These are phyloP conservation scores for Drosophila differens DNA, from an alignment of 2,888 invertebrate genomes.

Conservation along the genomic window DNA sequence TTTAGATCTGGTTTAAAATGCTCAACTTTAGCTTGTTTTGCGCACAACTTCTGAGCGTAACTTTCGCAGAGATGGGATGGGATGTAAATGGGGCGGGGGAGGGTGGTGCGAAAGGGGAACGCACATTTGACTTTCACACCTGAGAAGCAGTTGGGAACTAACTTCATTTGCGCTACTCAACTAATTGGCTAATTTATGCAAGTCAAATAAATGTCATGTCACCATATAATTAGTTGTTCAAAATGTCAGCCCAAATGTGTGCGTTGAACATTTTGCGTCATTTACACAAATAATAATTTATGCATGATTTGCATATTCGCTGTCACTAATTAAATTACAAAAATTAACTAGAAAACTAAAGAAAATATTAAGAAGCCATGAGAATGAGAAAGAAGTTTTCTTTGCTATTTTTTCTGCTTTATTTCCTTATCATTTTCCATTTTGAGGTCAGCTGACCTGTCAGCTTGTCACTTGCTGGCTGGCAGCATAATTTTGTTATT, in stretches of 20 bases:
- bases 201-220: conserved; percentile 80
- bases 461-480: conserved; percentile 53
- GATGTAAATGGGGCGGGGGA: too few species aligned
- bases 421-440: neutral
- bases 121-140: conserved; percentile 52
- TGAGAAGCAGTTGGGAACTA: conserved; percentile 36
- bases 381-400: neutral
- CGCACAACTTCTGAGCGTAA: conserved; percentile 3
- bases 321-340: conserved; percentile 42
- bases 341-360: conserved; percentile 16
- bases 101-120: neutral
- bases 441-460: conserved; percentile 42
- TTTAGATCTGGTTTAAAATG: conserved; percentile 13
- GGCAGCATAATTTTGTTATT: conserved; percentile 75
- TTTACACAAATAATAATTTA: conserved; percentile 36
- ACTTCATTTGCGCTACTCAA: conserved; percentile 72
- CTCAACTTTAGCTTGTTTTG: conserved; percentile 24
- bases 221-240: conserved; percentile 75
- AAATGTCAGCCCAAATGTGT: conserved; percentile 38
- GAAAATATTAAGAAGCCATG: neutral
- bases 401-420: neutral
- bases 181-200: conserved; percentile 80
- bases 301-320: conserved; percentile 45
- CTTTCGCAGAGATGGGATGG: neutral
- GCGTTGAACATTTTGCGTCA: conserved; percentile 25